Percentiles rank a stretch among this genome's conserved stretches.
Evolutionary conservation across 30 jellyfish, hydroid and myxozoan species (phyloP).

Genomic region (Pelagia noctiluca): DNA sequence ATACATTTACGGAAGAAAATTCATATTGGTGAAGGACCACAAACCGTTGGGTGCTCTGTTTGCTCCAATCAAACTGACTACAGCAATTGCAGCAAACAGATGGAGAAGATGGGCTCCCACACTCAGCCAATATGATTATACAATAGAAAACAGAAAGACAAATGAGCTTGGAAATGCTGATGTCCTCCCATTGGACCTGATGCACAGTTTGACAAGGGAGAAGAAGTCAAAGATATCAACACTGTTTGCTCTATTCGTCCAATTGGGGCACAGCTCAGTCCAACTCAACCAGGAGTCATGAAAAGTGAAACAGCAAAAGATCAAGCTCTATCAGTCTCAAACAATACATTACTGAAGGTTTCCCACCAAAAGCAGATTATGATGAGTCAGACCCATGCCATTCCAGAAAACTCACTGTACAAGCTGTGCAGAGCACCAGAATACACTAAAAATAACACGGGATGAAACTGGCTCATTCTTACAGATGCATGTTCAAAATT

Average conservation of each 20-base stretch:
- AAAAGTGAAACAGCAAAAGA: constrained; percentile 34
- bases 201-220: constrained; percentile 49
- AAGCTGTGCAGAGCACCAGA: constrained; percentile 54
- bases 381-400: background rate
- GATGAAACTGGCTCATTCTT: constrained; percentile 39
- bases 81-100: constrained; percentile 50
- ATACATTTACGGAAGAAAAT: constrained; percentile 46
- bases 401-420: constrained; percentile 27
- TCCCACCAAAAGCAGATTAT: constrained; percentile 20
- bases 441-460: constrained; percentile 38
- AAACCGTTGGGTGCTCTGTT: constrained; percentile 50
- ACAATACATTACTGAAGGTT: constrained; percentile 38
- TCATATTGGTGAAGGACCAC: constrained; percentile 49
- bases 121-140: constrained; percentile 36
- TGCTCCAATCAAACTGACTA: constrained; percentile 34
- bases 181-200: constrained; percentile 53
- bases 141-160: constrained; percentile 57
- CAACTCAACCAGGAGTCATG: constrained; percentile 8
- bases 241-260: constrained; percentile 9
- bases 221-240: constrained; percentile 5
- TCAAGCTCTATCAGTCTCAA: constrained; percentile 8
- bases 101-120: constrained; percentile 53
- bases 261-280: constrained; percentile 15
- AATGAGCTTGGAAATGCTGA: constrained; percentile 56
- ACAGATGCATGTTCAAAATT: constrained; percentile 56